Conservation (phyloP, 2,888 invertebrate species). For the Hirudinaria manillensis region DNA sequence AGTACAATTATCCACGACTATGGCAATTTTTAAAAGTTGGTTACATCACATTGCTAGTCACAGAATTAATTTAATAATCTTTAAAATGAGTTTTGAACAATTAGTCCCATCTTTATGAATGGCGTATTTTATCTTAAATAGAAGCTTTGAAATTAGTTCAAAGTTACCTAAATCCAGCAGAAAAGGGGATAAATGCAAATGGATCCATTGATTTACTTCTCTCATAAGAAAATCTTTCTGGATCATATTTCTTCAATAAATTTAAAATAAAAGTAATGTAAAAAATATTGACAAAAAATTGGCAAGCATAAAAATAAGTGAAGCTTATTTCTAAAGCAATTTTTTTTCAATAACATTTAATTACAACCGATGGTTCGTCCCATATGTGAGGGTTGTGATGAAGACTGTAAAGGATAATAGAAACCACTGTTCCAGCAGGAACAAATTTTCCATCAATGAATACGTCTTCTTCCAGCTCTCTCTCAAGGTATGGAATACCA, state of each 20-base stretch:
- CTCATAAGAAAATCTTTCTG: conserved; percentile 45
- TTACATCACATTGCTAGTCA: no score
- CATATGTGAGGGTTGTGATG: conserved; percentile 46
- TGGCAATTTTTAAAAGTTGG: no score
- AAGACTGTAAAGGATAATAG: conserved; percentile 43
- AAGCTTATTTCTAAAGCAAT: no score
- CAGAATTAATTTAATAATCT: no score
- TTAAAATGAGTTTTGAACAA: no score
- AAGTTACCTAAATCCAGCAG: conserved; percentile 46
- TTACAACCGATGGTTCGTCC: conserved; percentile 25
- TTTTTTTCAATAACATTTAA: background rate
- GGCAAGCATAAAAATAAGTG: no score
- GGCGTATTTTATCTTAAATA: no score
- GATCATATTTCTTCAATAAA: conserved; percentile 40
- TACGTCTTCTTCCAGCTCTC: conserved; percentile 42
- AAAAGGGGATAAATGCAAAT: conserved; percentile 45
- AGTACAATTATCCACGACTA: no score
- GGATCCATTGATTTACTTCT: conserved; percentile 43
- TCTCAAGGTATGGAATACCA: conserved; percentile 43
- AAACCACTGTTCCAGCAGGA: conserved; percentile 41
- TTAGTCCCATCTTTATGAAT: no score
- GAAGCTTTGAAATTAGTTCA: no score
- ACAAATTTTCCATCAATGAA: conserved; percentile 42
- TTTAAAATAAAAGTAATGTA: no score
- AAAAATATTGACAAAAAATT: no score